Conservation (phyloP, 2,888 invertebrate genomes). For the Chromoteleia sp. region DNA sequence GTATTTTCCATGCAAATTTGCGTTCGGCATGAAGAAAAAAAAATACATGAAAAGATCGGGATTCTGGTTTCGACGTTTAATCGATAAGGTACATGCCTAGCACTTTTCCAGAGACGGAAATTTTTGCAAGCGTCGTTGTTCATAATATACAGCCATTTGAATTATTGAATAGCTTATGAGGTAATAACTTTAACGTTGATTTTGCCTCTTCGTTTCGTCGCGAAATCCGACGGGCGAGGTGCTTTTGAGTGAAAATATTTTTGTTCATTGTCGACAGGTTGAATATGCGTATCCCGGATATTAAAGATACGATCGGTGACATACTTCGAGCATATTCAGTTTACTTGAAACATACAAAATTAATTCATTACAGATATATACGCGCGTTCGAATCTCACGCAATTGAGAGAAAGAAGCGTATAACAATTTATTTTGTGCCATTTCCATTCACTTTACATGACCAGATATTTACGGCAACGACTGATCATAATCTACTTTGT, state of each 20-base stretch:
- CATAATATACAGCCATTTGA: conserved; percentile 73
- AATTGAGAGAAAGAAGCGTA: too few relatives aligned
- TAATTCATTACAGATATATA: background rate
- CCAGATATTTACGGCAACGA: conserved; percentile 16
- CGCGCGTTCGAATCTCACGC: too few relatives aligned
- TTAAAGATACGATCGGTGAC: background rate
- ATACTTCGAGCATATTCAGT: background rate
- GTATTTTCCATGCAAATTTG: conserved; percentile 63
- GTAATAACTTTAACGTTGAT: conserved; percentile 68
- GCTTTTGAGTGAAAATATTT: conserved; percentile 1
- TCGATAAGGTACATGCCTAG: conserved; percentile 59
- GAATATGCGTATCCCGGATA: conserved; percentile 12
- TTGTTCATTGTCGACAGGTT: conserved; percentile 3
- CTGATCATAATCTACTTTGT: conserved; percentile 10
- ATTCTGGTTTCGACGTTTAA: conserved; percentile 67
- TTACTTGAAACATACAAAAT: conserved; percentile 19
- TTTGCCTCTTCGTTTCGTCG: conserved; percentile 45
- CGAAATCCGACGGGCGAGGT: background rate
- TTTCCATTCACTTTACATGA: background rate
- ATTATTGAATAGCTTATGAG: conserved; percentile 76
- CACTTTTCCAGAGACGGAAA: conserved; percentile 41
- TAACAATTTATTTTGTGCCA: background rate
- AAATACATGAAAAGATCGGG: conserved; percentile 47
- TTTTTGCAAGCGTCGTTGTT: conserved; percentile 65
- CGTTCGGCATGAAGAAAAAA: conserved; percentile 42